Percentiles rank a stretch among this genome's conserved stretches.
Evolutionary conservation across 1,140 invertebrate genomes (phyloP).

Genomic region (Pantala flavescens): DNA sequence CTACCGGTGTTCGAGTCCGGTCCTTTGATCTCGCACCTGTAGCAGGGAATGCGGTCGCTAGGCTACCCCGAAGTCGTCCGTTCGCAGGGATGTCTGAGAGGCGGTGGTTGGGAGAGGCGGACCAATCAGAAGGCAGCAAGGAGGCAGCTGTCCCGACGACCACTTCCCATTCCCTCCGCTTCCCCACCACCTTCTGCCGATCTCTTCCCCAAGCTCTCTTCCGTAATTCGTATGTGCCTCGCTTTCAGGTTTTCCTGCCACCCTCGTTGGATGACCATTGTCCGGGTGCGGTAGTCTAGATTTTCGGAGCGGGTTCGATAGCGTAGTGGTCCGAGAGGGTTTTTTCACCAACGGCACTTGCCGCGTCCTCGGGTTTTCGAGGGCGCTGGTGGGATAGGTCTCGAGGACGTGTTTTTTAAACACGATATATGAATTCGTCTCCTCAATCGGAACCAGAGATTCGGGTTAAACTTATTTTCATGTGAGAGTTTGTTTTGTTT

Average conservation of each 20-base stretch:
- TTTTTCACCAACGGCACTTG: too few species aligned
- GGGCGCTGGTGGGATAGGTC: too few species aligned
- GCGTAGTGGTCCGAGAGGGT: too few species aligned
- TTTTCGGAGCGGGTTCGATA: too few species aligned
- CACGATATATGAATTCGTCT: too few species aligned
- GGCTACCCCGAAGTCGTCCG: not conserved
- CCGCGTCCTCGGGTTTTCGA: too few species aligned
- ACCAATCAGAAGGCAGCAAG: not conserved
- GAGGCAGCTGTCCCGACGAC: not conserved
- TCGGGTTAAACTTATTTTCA: too few species aligned
- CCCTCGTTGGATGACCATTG: slow-evolving; percentile 1
- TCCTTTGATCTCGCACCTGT: not conserved
- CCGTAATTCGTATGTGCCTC: not conserved
- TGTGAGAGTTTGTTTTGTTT: too few species aligned
- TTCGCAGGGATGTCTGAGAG: not conserved
- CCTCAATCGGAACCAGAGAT: too few species aligned
- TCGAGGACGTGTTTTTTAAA: too few species aligned
- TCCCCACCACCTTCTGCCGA: not conserved
- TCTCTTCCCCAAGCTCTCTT: not conserved
- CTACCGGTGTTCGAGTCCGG: not conserved
- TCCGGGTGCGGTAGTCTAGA: not conserved
- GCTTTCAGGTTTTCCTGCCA: not conserved
- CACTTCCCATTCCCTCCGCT: not conserved
- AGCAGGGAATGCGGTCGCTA: not conserved
- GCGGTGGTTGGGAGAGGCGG: not conserved